Conservation (phyloP, 2,888 invertebrate species). For the Philopedon plagiatum region DNA sequence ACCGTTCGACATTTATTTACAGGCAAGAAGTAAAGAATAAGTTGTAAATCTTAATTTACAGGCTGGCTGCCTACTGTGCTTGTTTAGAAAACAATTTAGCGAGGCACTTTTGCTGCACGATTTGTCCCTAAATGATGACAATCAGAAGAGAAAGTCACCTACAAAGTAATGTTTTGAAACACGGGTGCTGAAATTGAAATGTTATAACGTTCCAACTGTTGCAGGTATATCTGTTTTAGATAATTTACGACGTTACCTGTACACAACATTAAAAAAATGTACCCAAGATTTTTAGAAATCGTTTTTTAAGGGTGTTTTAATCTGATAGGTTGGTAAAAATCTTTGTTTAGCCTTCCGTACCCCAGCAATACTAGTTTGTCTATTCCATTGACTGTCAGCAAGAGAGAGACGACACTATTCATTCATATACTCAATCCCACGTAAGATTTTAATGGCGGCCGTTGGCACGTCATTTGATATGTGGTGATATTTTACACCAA, state of each 20-base stretch:
- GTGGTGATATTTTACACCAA: too few relatives aligned
- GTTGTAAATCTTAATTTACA: constrained; percentile 36
- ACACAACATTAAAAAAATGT: too few relatives aligned
- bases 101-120: constrained; percentile 34
- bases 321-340: too few relatives aligned
- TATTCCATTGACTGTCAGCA: too few relatives aligned
- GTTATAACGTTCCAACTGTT: neutral
- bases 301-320: too few relatives aligned
- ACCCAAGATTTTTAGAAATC: too few relatives aligned
- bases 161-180: constrained; percentile 47
- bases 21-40: constrained; percentile 18
- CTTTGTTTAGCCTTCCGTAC: too few relatives aligned
- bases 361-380: too few relatives aligned
- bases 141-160: constrained; percentile 53
- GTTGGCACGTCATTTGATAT: too few relatives aligned
- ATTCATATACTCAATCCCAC: too few relatives aligned
- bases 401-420: too few relatives aligned
- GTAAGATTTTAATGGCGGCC: too few relatives aligned
- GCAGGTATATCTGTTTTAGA: neutral
- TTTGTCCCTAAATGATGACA: constrained; percentile 44
- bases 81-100: constrained; percentile 53
- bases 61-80: constrained; percentile 42
- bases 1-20: constrained; percentile 1
- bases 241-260: constrained; percentile 13
- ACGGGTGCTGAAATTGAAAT: constrained; percentile 26